These are phyloP conservation scores for Ennomos fuscantarius DNA, from an alignment of 2,888 invertebrate genomes.

Conservation along the genomic window DNA sequence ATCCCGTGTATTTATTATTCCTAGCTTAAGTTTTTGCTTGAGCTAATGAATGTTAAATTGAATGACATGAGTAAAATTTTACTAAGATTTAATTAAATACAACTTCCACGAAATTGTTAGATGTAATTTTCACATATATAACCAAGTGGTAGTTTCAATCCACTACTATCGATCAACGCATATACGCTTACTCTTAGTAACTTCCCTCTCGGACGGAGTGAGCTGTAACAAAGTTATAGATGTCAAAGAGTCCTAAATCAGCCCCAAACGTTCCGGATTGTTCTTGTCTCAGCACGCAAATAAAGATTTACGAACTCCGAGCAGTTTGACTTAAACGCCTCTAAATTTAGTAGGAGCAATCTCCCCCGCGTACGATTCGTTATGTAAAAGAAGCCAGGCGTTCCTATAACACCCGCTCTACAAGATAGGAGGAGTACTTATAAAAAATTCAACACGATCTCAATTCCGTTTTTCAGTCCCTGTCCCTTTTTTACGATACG, in stretches of 20 bases:
- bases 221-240: slow-evolving; percentile 29
- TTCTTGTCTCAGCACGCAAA: slow-evolving; percentile 58
- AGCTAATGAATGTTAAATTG: no score
- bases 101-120: not conserved
- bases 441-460: slow-evolving; percentile 73
- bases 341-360: slow-evolving; percentile 64
- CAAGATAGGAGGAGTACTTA: slow-evolving; percentile 62
- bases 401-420: slow-evolving; percentile 60
- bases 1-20: no score
- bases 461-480: slow-evolving; percentile 65
- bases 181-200: slow-evolving; percentile 6
- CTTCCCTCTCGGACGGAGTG: slow-evolving; percentile 1
- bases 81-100: no score
- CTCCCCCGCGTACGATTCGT: slow-evolving; percentile 60
- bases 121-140: not conserved
- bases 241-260: slow-evolving; percentile 37
- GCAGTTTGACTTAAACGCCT: slow-evolving; percentile 66
- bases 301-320: slow-evolving; percentile 66
- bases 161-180: slow-evolving; percentile 1
- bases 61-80: no score
- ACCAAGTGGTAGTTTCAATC: not conserved
- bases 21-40: no score
- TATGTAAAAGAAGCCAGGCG: slow-evolving; percentile 58
- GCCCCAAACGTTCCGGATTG: slow-evolving; percentile 43
- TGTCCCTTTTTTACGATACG: slow-evolving; percentile 61